Conservation (phyloP, 2,888 invertebrate genomes). For the Petrolisthes manimaculis region DNA sequence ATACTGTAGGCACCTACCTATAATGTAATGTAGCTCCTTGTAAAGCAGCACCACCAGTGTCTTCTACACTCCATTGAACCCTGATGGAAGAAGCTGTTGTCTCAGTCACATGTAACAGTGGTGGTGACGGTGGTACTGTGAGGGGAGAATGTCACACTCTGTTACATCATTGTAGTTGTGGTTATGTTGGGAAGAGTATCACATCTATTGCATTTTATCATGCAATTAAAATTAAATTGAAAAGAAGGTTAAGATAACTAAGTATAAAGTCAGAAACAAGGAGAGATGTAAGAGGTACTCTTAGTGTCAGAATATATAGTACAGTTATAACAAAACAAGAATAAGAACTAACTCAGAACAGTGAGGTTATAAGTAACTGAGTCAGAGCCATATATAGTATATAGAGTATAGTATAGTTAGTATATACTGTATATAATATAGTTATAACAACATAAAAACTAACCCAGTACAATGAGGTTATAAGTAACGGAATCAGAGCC, state of each 20-base stretch:
- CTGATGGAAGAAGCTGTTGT: slow-evolving; percentile 82
- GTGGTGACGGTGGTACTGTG: slow-evolving; percentile 80
- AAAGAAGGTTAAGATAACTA: too few species aligned
- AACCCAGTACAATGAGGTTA: slow-evolving; percentile 52
- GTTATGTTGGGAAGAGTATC: too few species aligned
- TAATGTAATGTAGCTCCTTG: slow-evolving; percentile 71
- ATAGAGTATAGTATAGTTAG: too few species aligned
- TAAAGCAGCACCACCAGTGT: slow-evolving; percentile 79
- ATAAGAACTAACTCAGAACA: slow-evolving; percentile 56
- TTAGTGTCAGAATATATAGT: too few species aligned
- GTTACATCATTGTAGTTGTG: too few species aligned
- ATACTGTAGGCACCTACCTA: slow-evolving; percentile 40
- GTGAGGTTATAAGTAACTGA: slow-evolving; percentile 56
- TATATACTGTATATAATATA: too few species aligned
- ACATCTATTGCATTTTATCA: too few species aligned
- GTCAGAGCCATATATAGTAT: slow-evolving; percentile 35
- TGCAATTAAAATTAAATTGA: too few species aligned
- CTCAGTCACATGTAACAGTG: slow-evolving; percentile 80
- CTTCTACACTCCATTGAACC: slow-evolving; percentile 81
- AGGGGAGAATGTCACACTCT: too few species aligned
- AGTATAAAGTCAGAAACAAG: too few species aligned
- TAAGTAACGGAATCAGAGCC: too few species aligned
- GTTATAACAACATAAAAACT: neutral
- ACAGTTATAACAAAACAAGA: neutral
- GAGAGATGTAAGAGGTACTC: too few species aligned